Percentiles rank a stretch among this genome's conserved stretches.
Conservation (phyloP, 2,113 vertebrate genomes). For the Collichthys lucidus region DNA sequence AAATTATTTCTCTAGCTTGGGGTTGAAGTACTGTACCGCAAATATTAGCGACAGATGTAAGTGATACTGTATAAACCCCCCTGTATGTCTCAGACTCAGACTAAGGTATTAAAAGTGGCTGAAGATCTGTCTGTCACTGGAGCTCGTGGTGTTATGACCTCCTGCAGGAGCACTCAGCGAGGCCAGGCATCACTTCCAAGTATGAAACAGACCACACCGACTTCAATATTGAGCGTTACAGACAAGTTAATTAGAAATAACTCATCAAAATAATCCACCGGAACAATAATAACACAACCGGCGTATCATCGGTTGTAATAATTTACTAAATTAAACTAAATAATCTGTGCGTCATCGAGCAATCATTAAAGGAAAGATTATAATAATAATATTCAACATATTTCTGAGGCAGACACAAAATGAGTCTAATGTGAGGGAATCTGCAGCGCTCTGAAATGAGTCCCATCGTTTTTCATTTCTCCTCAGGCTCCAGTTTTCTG, state of each 20-base stretch:
- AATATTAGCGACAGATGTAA: background rate
- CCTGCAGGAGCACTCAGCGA: constrained; percentile 8
- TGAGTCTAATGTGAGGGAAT: constrained; percentile 21
- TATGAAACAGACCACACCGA: constrained; percentile 1
- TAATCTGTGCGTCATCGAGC: constrained; percentile 12
- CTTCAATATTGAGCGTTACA: constrained; percentile 18
- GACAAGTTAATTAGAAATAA: constrained; percentile 18
- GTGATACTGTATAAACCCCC: background rate
- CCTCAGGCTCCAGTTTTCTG: constrained; percentile 54
- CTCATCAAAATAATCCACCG: constrained; percentile 29
- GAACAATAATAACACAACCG: constrained; percentile 24
- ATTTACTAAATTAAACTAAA: constrained; percentile 22
- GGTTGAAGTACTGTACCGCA: background rate
- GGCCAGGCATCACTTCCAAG: background rate
- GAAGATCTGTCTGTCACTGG: background rate
- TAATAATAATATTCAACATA: background rate
- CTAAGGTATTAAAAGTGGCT: constrained; percentile 7
- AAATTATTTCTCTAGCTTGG: background rate
- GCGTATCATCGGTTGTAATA: background rate
- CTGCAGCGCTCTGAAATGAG: constrained; percentile 26
- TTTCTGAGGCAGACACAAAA: constrained; percentile 35
- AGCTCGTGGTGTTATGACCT: background rate
- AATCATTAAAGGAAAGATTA: constrained; percentile 16
- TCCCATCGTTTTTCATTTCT: constrained; percentile 43
- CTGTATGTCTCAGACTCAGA: background rate